A percentile compares a stretch with the other conserved stretches of the same genome.
Conservation (phyloP, 2,888 invertebrate species). For the Coelinius sp. region DNA sequence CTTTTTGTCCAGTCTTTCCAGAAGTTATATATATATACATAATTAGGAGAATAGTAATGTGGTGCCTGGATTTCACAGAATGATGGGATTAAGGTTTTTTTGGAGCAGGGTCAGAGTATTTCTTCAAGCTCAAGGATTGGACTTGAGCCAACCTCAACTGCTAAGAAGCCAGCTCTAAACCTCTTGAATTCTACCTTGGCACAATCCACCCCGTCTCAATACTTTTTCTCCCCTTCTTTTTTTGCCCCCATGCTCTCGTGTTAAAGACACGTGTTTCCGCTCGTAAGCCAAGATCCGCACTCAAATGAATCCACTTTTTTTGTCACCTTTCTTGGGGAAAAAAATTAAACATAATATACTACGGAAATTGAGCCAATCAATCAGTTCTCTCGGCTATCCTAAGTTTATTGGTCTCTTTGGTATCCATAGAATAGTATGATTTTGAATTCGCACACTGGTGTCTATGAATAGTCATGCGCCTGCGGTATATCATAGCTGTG, state of each 20-base stretch:
- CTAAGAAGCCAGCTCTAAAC: slow-evolving; percentile 53
- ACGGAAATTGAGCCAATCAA: slow-evolving; percentile 49
- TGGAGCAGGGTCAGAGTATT: slow-evolving; percentile 37
- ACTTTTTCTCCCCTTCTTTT: not conserved
- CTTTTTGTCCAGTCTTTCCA: not conserved
- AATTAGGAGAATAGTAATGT: slow-evolving; percentile 30
- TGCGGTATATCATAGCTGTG: slow-evolving; percentile 36
- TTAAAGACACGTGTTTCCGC: slow-evolving; percentile 43
- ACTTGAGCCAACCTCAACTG: slow-evolving; percentile 54
- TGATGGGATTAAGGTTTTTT: slow-evolving; percentile 38
- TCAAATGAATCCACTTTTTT: not conserved
- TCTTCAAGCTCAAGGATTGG: slow-evolving; percentile 51
- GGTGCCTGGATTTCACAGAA: slow-evolving; percentile 15
- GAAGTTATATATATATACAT: slow-evolving; percentile 16
- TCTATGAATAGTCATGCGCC: slow-evolving; percentile 59
- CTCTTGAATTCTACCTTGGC: slow-evolving; percentile 48
- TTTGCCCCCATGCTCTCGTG: slow-evolving; percentile 41
- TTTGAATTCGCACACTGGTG: slow-evolving; percentile 57
- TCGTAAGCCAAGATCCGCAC: slow-evolving; percentile 30
- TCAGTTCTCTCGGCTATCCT: slow-evolving; percentile 54
- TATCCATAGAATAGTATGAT: slow-evolving; percentile 44
- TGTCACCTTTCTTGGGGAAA: not conserved
- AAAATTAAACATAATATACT: not conserved
- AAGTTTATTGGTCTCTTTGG: slow-evolving; percentile 50
- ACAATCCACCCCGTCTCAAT: slow-evolving; percentile 17